Evolutionary conservation across 2,888 invertebrate species (phyloP), one percentile per base, ranked within the genome.

Genomic region (Eupithecia tripunctaria): DNA sequence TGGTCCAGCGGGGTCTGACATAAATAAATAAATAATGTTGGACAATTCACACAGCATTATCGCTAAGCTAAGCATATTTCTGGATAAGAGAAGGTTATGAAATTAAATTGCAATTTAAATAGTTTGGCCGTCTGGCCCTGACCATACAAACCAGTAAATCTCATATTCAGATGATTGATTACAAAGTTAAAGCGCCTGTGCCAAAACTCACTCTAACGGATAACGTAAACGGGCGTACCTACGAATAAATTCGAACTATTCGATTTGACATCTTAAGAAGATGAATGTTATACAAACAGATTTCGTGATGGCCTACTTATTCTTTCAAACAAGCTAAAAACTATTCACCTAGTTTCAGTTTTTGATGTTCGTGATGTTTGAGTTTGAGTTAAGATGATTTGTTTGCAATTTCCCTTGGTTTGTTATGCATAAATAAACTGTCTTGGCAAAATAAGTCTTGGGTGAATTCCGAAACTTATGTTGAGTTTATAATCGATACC

Each of bases 251-350:
- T 18, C 15, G 47, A 71, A 70, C 38, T 56, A 21, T 63, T 64
- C 63, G 32, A 63, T 71, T 68, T 68, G 71, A 71, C 68, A 68
- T 21, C 36, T 74, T 68, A 68, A 62, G 59, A 71, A 68, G 68
- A 71, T 51, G 8, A 62, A 71, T 68, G 64, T 68, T 65, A 25
- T 25, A 38, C 32, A 59, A 72, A 56, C 29, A 41, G 38, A 41
- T 64, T 64, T 38, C 38, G 36, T 36, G 14, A 21, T 64, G 64
- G 36, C 64, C 64, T 41, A 64, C 38, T 64, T 64, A 21, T 64
- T 38, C 21, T 36, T 63, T 63, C 1, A 36, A 63, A 21, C 18
- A 32, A 36, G 10, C 18, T 63, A 18, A 36, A 63, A 36, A 21
- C 5, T 27, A 25, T 18, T 60, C 18, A 60, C 29, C 29, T 8